Evolutionary conservation across 2,888 invertebrate genomes (phyloP).

Genomic region (Chymomyza amoena): DNA sequence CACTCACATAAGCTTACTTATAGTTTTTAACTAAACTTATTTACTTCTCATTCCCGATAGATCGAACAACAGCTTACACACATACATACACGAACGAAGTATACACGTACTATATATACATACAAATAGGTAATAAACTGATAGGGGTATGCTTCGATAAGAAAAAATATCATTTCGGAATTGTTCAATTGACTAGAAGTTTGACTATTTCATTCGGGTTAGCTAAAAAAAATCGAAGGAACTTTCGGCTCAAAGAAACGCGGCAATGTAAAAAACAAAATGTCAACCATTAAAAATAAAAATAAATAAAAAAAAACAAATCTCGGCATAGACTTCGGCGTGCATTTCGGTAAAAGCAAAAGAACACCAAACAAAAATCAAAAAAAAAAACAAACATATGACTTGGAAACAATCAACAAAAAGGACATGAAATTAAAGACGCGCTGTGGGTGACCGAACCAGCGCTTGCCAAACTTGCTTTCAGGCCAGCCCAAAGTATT

Average conservation of each 20-base stretch:
- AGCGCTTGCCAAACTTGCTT: conserved; percentile 22
- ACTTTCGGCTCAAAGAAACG: conserved; percentile 61
- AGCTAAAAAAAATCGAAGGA: conserved; percentile 35
- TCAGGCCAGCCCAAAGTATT: conserved; percentile 26
- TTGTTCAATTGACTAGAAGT: background rate
- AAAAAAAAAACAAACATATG: conserved; percentile 15
- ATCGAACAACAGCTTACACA: background rate
- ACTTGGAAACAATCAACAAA: too few species aligned
- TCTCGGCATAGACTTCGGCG: conserved; percentile 68
- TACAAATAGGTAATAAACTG: background rate
- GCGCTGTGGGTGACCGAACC: conserved; percentile 48
- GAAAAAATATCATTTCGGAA: background rate
- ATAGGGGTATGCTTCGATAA: background rate
- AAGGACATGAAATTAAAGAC: conserved; percentile 29
- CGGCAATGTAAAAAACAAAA: conserved; percentile 42
- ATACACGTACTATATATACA: too few species aligned
- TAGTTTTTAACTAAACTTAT: conserved; percentile 35
- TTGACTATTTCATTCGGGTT: conserved; percentile 46
- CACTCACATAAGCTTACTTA: conserved; percentile 24
- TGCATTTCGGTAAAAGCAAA: conserved; percentile 57
- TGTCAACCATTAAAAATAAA: conserved; percentile 19
- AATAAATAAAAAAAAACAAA: conserved; percentile 37
- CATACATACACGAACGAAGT: too few species aligned
- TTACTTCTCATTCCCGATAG: background rate
- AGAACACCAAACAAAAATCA: conserved; percentile 17